Conservation (phyloP, 2,888 invertebrate genomes). For the Chaitophorus viminalis region DNA sequence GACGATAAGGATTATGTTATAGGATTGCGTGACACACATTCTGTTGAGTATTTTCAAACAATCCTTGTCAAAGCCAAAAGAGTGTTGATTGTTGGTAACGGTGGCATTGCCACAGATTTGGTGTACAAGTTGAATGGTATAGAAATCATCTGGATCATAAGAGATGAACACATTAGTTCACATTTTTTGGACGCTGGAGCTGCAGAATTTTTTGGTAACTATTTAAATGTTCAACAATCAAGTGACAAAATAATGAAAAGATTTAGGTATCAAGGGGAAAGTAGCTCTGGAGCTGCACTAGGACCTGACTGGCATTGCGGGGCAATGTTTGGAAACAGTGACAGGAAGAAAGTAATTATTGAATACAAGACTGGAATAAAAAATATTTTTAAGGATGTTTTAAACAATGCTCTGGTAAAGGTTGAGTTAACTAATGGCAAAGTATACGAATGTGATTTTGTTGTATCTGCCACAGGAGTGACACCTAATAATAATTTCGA, state of each 20-base stretch:
- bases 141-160: constrained; percentile 92
- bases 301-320: constrained; percentile 96
- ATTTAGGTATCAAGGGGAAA: constrained; percentile 65
- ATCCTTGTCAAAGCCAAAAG: constrained; percentile 76
- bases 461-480: constrained; percentile 97
- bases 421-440: constrained; percentile 80
- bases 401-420: constrained; percentile 64
- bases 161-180: constrained; percentile 90
- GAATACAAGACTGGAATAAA: constrained; percentile 70
- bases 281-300: constrained; percentile 84
- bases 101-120: constrained; percentile 97
- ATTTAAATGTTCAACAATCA: constrained; percentile 66
- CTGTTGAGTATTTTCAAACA: constrained; percentile 81
- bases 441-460: constrained; percentile 82
- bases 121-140: constrained; percentile 87
- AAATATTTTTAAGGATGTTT: constrained; percentile 68
- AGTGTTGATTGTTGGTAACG: constrained; percentile 92
- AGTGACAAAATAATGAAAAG: constrained; percentile 61
- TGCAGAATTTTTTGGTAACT: constrained; percentile 86
- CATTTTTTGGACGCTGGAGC: constrained; percentile 97
- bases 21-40: constrained; percentile 94
- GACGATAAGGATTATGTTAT: constrained; percentile 75
- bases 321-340: constrained; percentile 70
- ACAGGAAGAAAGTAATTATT: constrained; percentile 68
- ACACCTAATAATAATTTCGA: constrained; percentile 72